Base-by-base conservation (phyloP, 2,888 invertebrate genomes). In the Holacanthella duospinosa region DNA sequence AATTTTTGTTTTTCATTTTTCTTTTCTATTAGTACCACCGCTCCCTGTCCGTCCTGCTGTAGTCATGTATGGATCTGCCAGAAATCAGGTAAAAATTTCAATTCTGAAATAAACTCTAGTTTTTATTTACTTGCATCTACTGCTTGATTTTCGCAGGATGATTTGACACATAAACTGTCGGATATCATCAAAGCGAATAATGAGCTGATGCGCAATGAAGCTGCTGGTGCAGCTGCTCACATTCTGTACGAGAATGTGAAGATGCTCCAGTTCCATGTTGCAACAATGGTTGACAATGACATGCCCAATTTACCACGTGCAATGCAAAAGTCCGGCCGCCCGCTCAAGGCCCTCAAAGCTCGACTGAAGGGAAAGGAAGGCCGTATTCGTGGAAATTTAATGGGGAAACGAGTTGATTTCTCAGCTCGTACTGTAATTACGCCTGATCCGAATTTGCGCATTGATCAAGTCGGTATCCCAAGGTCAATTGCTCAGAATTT, bases 351-450 rank as follows among this genome's bases (percentile, higher is more conserved):
- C 0, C 83, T 99, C 60, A 99, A 99, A 78, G 92, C 96, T 2
- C 85, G 99, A 56, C 77, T 92, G 59, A 97, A 97, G 79, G 96
- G 97, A 25, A 99, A 99, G 77, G 99, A 99, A 85, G 99, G 99
- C 0, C 84, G 99, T 75, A 97, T 99, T 75, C 84, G 99, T 79
- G 99, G 99, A 74, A 99, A 99, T 78, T 84, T 99, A 74, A 99
- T 99, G 99, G 99, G 99, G 61, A 99, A 99, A 78, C 93, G 99
- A 82, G 99, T 99, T 0, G 99, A 99, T 77, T 99, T 99, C 77
- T 97, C 97, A 0, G 99, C 96, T 3, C 88, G 99, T 78, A 99
- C 99, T 75, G 99, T 99, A 75, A 94, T 93, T 76, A 97, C 95
- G 25, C 95, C 93, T 0, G 93, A 94, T 82, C 94, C 94, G 0